Evolutionary conservation across 1,140 invertebrate genomes (phyloP).

Genomic region (Orius insidiosus): DNA sequence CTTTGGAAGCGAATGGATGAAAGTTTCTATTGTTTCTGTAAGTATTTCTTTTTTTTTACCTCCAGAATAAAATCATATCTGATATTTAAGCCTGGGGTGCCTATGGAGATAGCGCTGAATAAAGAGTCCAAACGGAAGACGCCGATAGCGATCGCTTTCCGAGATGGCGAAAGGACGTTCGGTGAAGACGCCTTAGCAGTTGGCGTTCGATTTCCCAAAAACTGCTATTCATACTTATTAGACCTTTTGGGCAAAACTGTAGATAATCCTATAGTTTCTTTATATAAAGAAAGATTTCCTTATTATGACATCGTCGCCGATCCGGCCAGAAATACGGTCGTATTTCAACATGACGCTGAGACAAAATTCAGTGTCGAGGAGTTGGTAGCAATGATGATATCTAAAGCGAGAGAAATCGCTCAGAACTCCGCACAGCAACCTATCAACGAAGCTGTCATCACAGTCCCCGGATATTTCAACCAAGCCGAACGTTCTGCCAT

Average conservation of each 20-base stretch:
- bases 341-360: slow-evolving; percentile 69
- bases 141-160: slow-evolving; percentile 72
- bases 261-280: slow-evolving; percentile 75
- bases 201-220: slow-evolving; percentile 73
- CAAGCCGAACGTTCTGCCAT: slow-evolving; percentile 83
- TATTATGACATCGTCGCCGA: slow-evolving; percentile 75
- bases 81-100: slow-evolving; percentile 68
- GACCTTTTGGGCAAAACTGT: slow-evolving; percentile 84
- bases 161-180: slow-evolving; percentile 79
- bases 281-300: slow-evolving; percentile 84
- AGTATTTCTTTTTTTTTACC: too few relatives aligned
- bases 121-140: slow-evolving; percentile 96
- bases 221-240: slow-evolving; percentile 70
- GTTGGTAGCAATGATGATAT: slow-evolving; percentile 74
- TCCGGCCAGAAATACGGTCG: slow-evolving; percentile 51
- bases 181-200: slow-evolving; percentile 84
- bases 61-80: too few relatives aligned
- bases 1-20: slow-evolving; percentile 95
- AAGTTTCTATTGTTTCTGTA: slow-evolving; percentile 75
- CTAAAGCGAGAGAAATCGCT: slow-evolving; percentile 75
- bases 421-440: slow-evolving; percentile 53
- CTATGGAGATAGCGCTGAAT: slow-evolving; percentile 98
- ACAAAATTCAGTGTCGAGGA: slow-evolving; percentile 76
- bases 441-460: slow-evolving; percentile 91
- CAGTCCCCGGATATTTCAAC: slow-evolving; percentile 90